A percentile compares a stretch with the other conserved stretches of the same genome.
These are phyloP conservation scores for Stegostoma tigrinum DNA, from an alignment of 2,113 vertebrate species.

Conservation along the genomic window DNA sequence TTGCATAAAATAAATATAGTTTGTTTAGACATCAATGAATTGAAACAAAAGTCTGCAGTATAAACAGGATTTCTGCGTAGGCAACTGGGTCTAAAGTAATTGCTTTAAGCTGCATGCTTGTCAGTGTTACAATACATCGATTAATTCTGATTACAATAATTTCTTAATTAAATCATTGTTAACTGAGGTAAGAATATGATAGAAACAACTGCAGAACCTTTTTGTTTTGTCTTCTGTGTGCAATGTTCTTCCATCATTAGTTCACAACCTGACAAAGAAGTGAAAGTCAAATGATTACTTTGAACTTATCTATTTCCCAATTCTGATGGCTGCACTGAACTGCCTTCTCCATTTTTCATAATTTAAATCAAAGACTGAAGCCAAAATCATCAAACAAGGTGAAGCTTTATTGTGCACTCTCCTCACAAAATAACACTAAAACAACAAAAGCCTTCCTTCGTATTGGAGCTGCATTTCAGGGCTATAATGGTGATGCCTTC, in stretches of 20 bases:
- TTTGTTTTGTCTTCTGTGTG: background rate
- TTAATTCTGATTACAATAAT: background rate
- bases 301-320: background rate
- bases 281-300: background rate
- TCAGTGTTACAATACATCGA: background rate
- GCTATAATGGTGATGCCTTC: background rate
- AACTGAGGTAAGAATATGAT: background rate
- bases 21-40: background rate
- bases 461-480: background rate
- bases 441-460: background rate
- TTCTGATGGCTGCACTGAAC: background rate
- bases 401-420: background rate
- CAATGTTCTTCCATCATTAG: background rate
- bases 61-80: background rate
- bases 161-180: background rate
- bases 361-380: background rate
- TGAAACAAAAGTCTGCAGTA: background rate
- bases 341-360: background rate
- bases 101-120: background rate
- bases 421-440: background rate
- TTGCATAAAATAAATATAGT: background rate
- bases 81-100: constrained; percentile 11
- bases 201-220: background rate
- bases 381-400: background rate
- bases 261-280: background rate